Evolutionary conservation across 2,113 vertebrate species (phyloP), one percentile per base, ranked within the genome.

Genomic region (Lepus americanus): DNA sequence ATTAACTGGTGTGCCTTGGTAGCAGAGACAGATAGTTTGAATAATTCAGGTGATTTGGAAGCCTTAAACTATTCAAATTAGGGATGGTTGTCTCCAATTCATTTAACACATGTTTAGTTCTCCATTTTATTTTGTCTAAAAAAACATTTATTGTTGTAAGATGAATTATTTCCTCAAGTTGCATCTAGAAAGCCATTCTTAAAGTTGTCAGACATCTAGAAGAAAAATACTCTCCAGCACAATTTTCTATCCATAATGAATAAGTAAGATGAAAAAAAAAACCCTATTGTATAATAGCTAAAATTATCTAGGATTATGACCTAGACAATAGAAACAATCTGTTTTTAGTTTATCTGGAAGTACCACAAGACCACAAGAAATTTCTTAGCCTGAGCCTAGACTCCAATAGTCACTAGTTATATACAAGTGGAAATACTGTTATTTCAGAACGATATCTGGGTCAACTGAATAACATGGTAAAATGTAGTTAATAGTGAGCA

Each of bases 161-260:
- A 95, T 91, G 17, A 96, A 96, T 93, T 89, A 92, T 96, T 96
- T 95, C 66, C 70, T 96, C 87, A 92, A 83, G 83, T 67, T 79
- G 6, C 20, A 93, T 79, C 73, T 96, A 92, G 66, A 92, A 95
- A 95, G 22, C 7, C 33, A 95, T 95, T 95, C 59, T 92, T 92
- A 95, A 95, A 77, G 33, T 59, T 94, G 59, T 80, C 88, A 94
- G 49, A 79, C 11, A 93, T 17, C 44, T 79, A 81, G 53, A 95
- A 90, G n/a, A 70, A 96, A 92, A 92, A n/a, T 69, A 64, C 1
- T 79, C 5, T 79, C 20, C 25, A 92, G 31, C 6, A 67, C 53
- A 95, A 69, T 95, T 94, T 96, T 94, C 36, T 69, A 4, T 82
- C 89, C 39, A 70, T 72, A 79, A 80, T 87, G 66, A 96, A 55